These are phyloP conservation scores for Thomomys bottae DNA, from an alignment of 2,113 vertebrate genomes.

Conservation along the genomic window DNA sequence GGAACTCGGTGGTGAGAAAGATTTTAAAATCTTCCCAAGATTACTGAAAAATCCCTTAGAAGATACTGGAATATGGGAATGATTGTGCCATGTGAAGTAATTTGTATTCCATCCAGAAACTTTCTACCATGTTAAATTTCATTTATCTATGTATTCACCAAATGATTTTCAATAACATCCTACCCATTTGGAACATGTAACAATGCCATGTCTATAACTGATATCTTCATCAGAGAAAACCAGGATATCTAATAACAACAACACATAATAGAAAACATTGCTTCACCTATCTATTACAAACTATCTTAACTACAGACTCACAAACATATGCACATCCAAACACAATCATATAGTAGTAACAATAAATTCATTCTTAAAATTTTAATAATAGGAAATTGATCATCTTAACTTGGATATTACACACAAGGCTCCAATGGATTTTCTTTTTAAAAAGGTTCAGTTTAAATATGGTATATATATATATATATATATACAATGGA, in stretches of 20 bases:
- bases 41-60: not conserved
- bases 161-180: not conserved
- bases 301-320: too few species aligned
- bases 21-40: not conserved
- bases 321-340: too few species aligned
- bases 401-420: too few species aligned
- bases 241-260: not conserved
- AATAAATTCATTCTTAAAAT: not conserved
- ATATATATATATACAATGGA: too few species aligned
- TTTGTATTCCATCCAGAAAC: not conserved
- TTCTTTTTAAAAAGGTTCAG: too few species aligned
- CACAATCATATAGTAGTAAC: too few species aligned
- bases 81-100: not conserved
- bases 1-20: not conserved
- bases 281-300: too few species aligned
- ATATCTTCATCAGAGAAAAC: not conserved
- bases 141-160: not conserved
- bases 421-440: too few species aligned
- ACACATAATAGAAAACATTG: too few species aligned
- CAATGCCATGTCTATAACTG: not conserved
- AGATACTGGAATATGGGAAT: not conserved
- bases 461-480: too few species aligned
- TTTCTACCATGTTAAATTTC: not conserved
- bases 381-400: too few species aligned
- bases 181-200: not conserved